Evolutionary conservation across 2,113 vertebrate species (phyloP).

Genomic region (Psilopsiagon aymara): DNA sequence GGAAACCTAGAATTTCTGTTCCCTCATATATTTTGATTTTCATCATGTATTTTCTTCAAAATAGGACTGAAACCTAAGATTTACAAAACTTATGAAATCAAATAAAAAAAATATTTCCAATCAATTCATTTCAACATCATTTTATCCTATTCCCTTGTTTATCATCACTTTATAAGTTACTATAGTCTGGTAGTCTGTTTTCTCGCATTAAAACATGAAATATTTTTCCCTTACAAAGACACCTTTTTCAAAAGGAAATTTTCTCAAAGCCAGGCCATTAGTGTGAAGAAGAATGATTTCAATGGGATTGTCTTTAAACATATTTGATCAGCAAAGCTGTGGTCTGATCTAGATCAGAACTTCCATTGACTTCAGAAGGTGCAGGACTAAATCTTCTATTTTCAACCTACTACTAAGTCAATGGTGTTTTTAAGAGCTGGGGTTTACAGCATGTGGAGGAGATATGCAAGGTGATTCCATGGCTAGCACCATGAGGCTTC

Average conservation of each 20-base stretch:
- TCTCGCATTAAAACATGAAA: not conserved
- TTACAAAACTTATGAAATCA: not conserved
- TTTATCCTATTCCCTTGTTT: not conserved
- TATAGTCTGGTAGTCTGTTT: not conserved
- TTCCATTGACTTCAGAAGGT: not conserved
- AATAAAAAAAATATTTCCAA: not conserved
- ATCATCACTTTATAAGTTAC: not conserved
- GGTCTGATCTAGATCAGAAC: not conserved
- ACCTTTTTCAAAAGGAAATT: not conserved
- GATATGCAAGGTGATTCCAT: not conserved
- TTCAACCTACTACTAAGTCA: not conserved
- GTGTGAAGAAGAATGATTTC: not conserved
- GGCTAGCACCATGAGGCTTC: not conserved
- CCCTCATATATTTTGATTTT: not conserved
- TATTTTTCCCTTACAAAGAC: not conserved
- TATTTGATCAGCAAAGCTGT: not conserved
- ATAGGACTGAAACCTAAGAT: not conserved
- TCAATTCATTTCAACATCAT: not conserved
- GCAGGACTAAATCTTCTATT: not conserved
- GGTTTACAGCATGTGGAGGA: not conserved
- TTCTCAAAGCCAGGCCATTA: not conserved
- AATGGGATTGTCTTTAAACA: not conserved
- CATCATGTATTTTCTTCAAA: not conserved
- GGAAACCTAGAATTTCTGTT: not conserved
- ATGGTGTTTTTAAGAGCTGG: not conserved